A percentile compares a stretch with the other conserved stretches of the same genome.
Conservation (phyloP, 2,888 invertebrate species). For the Ichneumon xanthorius region DNA sequence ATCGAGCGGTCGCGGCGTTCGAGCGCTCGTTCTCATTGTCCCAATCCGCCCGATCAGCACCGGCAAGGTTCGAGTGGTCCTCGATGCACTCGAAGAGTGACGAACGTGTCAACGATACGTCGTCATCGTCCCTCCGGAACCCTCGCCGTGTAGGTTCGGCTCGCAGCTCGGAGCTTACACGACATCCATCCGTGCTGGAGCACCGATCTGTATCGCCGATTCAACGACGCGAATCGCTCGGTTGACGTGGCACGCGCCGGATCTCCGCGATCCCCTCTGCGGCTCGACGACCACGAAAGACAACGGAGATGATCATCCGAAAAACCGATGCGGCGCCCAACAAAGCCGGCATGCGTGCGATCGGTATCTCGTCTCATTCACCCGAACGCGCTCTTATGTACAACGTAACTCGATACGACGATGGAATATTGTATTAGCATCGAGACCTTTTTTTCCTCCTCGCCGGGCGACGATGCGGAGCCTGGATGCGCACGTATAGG, state of each 20-base stretch:
- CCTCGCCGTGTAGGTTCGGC: constrained; percentile 3
- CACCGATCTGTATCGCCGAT: constrained; percentile 58
- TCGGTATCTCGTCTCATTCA: constrained; percentile 7
- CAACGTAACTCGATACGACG: constrained; percentile 36
- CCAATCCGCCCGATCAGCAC: constrained; percentile 81
- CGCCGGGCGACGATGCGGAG: not conserved
- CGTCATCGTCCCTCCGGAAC: constrained; percentile 28
- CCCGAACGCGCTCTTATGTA: constrained; percentile 7
- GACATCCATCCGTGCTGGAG: constrained; percentile 52
- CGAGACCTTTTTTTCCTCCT: not conserved
- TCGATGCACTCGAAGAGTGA: constrained; percentile 53
- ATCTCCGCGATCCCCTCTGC: constrained; percentile 2
- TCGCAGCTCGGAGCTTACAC: constrained; percentile 3
- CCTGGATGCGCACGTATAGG: constrained; percentile 20
- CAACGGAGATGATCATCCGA: constrained; percentile 21
- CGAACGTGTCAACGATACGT: constrained; percentile 57
- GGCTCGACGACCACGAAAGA: constrained; percentile 8
- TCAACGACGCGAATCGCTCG: constrained; percentile 43
- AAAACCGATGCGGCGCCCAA: constrained; percentile 10
- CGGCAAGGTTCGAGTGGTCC: constrained; percentile 76
- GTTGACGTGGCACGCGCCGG: constrained; percentile 49
- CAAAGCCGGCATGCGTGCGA: constrained; percentile 1
- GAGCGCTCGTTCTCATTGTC: constrained; percentile 75
- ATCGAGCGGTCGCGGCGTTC: constrained; percentile 71
- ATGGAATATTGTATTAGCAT: constrained; percentile 20